Conservation (phyloP, 2,113 vertebrate genomes). For the Naja naja region DNA sequence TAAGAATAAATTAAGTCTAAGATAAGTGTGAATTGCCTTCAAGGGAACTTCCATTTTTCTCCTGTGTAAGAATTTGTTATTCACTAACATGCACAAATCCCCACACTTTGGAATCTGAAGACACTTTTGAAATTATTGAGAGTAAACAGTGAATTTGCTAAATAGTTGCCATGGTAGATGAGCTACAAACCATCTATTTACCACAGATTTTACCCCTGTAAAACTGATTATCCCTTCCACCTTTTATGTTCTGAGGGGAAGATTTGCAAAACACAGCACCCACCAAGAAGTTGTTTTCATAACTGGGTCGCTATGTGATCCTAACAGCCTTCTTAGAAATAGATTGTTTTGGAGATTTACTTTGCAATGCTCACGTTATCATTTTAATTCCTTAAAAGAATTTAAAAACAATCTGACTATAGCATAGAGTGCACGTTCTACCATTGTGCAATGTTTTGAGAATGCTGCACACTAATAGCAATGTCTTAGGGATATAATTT, state of each 20-base stretch:
- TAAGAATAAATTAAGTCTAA: not conserved
- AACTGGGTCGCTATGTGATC: not conserved
- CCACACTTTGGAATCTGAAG: not conserved
- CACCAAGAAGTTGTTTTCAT: not conserved
- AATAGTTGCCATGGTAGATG: not conserved
- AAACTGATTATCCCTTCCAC: not conserved
- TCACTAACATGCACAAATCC: not conserved
- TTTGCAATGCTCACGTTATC: not conserved
- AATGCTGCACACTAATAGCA: not conserved
- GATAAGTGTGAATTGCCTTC: not conserved
- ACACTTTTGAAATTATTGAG: not conserved
- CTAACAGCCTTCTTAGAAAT: not conserved
- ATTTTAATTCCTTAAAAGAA: not conserved
- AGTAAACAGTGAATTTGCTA: not conserved
- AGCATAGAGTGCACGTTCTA: not conserved
- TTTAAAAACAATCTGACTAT: not conserved
- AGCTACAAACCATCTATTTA: not conserved
- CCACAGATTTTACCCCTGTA: not conserved
- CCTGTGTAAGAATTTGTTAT: not conserved
- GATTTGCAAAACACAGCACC: not conserved
- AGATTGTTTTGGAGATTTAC: not conserved
- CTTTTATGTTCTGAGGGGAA: not conserved
- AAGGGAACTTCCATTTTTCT: not conserved
- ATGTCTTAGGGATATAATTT: not conserved
- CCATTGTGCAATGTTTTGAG: not conserved